A percentile compares a stretch with the other conserved stretches of the same genome.
These are phyloP conservation scores for Philaethria dido DNA, from an alignment of 2,888 invertebrate species.

Conservation along the genomic window DNA sequence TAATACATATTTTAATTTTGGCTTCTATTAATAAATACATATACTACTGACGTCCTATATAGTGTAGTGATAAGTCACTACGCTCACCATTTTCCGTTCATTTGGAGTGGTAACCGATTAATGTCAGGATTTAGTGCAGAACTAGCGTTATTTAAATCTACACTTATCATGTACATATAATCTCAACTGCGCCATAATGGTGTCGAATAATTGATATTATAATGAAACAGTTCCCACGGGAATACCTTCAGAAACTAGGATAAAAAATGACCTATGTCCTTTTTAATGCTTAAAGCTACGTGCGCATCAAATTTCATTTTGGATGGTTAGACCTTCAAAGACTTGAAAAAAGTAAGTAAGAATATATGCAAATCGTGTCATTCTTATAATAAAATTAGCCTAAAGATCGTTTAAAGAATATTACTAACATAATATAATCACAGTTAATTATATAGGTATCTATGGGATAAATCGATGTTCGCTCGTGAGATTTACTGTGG, in stretches of 20 bases:
- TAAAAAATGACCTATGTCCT: slow-evolving; percentile 10
- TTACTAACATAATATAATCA: slow-evolving; percentile 17
- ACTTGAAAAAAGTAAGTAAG: neutral
- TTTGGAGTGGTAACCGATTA: neutral
- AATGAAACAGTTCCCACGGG: slow-evolving; percentile 2
- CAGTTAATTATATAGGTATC: slow-evolving; percentile 60
- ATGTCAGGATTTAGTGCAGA: neutral
- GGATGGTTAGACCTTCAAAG: neutral
- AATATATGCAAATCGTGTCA: neutral
- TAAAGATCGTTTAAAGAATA: slow-evolving; percentile 1
- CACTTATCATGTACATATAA: neutral
- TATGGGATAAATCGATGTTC: slow-evolving; percentile 55
- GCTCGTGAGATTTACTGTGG: slow-evolving; percentile 62
- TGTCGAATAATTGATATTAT: neutral
- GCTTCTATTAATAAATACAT: no score
- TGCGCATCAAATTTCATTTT: slow-evolving; percentile 9
- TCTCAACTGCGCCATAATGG: neutral
- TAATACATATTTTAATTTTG: no score
- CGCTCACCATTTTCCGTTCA: no score
- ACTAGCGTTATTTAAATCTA: neutral
- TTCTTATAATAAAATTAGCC: neutral
- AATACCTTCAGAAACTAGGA: neutral
- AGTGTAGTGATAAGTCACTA: no score
- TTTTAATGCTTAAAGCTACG: neutral
- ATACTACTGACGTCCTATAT: no score